Conservation (phyloP, 2,113 vertebrate genomes). For the Engystomops pustulosus region DNA sequence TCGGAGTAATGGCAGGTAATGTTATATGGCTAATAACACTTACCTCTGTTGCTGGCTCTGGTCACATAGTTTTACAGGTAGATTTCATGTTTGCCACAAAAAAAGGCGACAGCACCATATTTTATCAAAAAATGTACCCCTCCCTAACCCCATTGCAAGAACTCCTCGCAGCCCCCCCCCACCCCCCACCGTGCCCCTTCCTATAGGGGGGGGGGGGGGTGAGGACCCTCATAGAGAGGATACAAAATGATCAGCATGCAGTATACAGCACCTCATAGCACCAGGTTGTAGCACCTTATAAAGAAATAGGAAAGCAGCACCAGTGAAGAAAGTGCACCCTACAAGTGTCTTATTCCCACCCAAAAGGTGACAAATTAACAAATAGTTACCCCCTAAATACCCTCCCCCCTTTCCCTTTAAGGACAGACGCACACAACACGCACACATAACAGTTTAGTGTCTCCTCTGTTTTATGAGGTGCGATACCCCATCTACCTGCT, state of each 20-base stretch:
- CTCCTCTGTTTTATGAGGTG: neutral
- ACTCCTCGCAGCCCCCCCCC: slow-evolving; percentile 13
- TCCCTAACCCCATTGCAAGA: neutral
- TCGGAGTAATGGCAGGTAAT: neutral
- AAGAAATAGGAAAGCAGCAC: slow-evolving; percentile 50
- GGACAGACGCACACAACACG: slow-evolving; percentile 50
- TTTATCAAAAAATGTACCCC: slow-evolving; percentile 45
- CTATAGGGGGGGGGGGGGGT: neutral
- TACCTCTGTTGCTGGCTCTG: slow-evolving; percentile 48
- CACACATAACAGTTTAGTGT: slow-evolving; percentile 51
- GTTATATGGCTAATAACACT: slow-evolving; percentile 37
- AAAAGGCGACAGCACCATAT: slow-evolving; percentile 46
- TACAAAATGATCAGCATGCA: slow-evolving; percentile 57
- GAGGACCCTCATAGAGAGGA: slow-evolving; percentile 14
- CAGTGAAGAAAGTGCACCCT: slow-evolving; percentile 50
- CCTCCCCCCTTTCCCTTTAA: slow-evolving; percentile 8
- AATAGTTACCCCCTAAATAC: neutral
- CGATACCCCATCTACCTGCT: neutral
- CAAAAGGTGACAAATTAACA: slow-evolving; percentile 30
- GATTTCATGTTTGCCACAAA: slow-evolving; percentile 45
- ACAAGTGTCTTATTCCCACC: slow-evolving; percentile 42
- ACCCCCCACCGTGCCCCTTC: slow-evolving; percentile 26
- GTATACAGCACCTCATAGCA: slow-evolving; percentile 56
- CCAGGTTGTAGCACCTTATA: slow-evolving; percentile 55
- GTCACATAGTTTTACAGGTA: slow-evolving; percentile 53